Conservation (phyloP, 1,140 invertebrate species). For the Papilio aristodemus region DNA sequence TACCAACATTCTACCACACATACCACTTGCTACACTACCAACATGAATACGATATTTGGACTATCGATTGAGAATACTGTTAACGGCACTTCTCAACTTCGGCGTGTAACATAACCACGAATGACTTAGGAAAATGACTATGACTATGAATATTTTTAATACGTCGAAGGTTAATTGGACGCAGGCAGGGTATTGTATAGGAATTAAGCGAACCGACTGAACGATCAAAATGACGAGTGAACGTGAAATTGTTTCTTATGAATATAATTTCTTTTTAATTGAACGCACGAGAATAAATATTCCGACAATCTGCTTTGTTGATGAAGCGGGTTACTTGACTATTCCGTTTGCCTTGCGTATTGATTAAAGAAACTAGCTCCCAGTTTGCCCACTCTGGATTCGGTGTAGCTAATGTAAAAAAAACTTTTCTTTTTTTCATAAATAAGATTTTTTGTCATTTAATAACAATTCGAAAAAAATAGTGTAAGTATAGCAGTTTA, state of each 20-base stretch:
- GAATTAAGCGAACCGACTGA: slow-evolving; percentile 56
- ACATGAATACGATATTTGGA: slow-evolving; percentile 35
- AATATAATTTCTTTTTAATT: slow-evolving; percentile 39
- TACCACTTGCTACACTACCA: slow-evolving; percentile 53
- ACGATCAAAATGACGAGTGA: slow-evolving; percentile 49
- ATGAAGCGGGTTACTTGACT: background rate
- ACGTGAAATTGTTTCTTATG: slow-evolving; percentile 41
- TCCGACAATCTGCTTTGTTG: slow-evolving; percentile 21
- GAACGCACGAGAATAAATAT: slow-evolving; percentile 34
- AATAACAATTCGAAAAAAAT: too few species aligned
- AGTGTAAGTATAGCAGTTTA: too few species aligned
- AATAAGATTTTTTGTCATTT: too few species aligned
- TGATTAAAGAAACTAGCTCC: background rate
- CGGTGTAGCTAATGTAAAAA: too few species aligned
- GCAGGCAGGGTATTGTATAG: slow-evolving; percentile 66
- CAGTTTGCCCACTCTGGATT: background rate
- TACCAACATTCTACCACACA: slow-evolving; percentile 55
- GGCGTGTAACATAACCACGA: slow-evolving; percentile 40
- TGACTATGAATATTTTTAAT: slow-evolving; percentile 69
- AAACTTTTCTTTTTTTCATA: too few species aligned
- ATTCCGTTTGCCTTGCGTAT: background rate
- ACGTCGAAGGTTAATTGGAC: slow-evolving; percentile 75
- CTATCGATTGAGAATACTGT: slow-evolving; percentile 13
- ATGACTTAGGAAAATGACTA: slow-evolving; percentile 61
- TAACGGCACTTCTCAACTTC: slow-evolving; percentile 30